Conservation (phyloP, 2,113 vertebrate genomes). For the Cichladusa arquata region DNA sequence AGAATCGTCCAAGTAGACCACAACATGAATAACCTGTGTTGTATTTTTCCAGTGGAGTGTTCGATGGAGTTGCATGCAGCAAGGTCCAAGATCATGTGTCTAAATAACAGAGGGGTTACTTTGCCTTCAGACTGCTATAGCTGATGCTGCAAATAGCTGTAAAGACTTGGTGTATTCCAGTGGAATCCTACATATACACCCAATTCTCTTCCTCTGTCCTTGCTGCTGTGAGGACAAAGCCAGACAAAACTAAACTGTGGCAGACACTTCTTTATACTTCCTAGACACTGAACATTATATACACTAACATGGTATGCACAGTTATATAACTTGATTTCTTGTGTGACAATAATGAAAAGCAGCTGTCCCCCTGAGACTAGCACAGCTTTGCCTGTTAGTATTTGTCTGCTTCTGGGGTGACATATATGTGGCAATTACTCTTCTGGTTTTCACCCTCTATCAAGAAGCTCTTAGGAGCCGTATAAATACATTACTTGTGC, state of each 20-base stretch:
- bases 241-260: neutral
- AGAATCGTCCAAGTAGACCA: neutral
- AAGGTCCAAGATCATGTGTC: neutral
- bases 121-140: neutral
- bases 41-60: neutral
- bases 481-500: neutral
- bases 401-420: constrained; percentile 22
- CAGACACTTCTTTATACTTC: neutral
- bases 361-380: neutral
- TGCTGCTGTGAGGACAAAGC: neutral
- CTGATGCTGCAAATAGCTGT: neutral
- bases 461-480: neutral
- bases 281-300: neutral
- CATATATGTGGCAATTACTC: neutral
- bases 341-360: neutral
- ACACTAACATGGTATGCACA: neutral
- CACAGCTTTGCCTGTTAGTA: neutral
- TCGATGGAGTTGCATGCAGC: neutral
- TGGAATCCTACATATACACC: neutral
- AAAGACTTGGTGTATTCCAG: neutral
- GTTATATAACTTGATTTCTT: neutral
- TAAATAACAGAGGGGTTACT: neutral
- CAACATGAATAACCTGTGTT: neutral
- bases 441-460: neutral
- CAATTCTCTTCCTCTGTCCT: neutral